Evolutionary conservation across 2,888 invertebrate genomes (phyloP).

Genomic region (Cantharis rustica): DNA sequence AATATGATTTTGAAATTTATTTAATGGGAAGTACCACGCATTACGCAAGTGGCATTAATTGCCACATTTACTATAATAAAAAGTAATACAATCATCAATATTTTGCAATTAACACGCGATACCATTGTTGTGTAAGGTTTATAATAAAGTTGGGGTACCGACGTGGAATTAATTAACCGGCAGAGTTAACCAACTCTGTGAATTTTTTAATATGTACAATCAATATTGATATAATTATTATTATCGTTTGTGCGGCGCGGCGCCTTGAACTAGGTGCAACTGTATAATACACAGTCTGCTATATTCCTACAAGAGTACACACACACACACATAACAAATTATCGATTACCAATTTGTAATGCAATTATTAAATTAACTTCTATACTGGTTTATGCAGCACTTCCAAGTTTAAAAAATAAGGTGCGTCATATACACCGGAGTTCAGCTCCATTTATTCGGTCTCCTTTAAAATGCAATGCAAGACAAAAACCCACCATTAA

Average conservation of each 20-base stretch:
- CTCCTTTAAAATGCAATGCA: not conserved
- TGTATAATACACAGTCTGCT: not conserved
- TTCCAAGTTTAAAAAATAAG: not conserved
- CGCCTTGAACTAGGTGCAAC: not conserved
- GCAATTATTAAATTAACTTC: not conserved
- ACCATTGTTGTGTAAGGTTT: conserved; percentile 11
- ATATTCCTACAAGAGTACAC: not conserved
- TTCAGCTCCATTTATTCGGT: not conserved
- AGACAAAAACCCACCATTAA: not conserved
- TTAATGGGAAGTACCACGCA: not conserved
- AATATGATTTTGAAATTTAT: not conserved
- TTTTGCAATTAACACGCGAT: conserved; percentile 11
- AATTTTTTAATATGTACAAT: not conserved
- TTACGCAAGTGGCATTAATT: conserved; percentile 1
- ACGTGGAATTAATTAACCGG: not conserved
- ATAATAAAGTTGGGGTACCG: conserved; percentile 1
- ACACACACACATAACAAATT: not conserved
- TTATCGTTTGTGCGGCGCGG: not conserved
- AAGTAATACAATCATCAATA: conserved; percentile 8
- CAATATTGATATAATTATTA: not conserved
- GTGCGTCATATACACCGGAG: not conserved
- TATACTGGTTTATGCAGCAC: not conserved
- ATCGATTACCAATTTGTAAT: not conserved
- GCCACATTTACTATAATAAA: not conserved
- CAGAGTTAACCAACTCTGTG: not conserved